These are phyloP conservation scores for Catharus minimus DNA, from an alignment of 2,113 vertebrate genomes.

Conservation along the genomic window DNA sequence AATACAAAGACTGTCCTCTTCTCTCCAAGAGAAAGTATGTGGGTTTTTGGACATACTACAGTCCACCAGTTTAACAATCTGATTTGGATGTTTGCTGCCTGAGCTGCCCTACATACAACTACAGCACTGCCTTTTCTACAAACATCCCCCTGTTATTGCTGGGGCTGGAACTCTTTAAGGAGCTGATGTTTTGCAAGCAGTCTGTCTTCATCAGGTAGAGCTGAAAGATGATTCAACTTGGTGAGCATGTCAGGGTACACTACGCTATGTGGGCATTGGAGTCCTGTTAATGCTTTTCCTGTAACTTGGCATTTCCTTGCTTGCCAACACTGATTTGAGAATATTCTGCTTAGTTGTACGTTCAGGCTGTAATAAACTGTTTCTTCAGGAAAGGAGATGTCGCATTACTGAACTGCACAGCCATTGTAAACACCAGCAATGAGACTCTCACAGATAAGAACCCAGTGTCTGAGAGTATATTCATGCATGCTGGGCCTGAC, in stretches of 20 bases:
- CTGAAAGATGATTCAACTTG: neutral
- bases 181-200: fast-evolving
- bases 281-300: neutral
- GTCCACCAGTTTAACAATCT: neutral
- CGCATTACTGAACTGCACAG: constrained; percentile 90
- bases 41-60: fast-evolving
- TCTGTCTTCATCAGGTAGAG: neutral
- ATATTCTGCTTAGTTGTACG: neutral
- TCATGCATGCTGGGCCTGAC: constrained; percentile 87
- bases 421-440: constrained; percentile 94
- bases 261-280: fast-evolving
- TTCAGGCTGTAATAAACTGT: neutral
- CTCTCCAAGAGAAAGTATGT: neutral
- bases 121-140: neutral
- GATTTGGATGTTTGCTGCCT: neutral
- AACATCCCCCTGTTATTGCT: neutral
- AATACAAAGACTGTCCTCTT: neutral
- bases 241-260: fast-evolving
- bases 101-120: neutral
- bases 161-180: neutral
- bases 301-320: neutral
- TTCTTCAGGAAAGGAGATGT: constrained; percentile 87
- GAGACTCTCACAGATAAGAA: constrained; percentile 95
- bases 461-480: constrained; percentile 89
- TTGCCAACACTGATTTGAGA: neutral